Conservation (phyloP, 2,888 invertebrate species). For the Sicus ferrugineus region DNA sequence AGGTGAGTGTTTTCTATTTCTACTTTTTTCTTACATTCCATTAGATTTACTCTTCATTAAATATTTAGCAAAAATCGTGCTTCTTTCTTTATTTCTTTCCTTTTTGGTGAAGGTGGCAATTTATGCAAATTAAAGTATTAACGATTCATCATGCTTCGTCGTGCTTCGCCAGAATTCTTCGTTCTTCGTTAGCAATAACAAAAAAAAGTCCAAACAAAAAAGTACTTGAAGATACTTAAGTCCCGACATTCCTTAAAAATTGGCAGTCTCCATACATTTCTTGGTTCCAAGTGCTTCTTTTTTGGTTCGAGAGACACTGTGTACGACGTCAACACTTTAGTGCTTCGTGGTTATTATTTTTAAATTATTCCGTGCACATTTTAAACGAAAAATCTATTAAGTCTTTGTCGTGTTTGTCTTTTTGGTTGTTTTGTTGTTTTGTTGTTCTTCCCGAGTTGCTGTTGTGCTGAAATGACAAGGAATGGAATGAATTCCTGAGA, state of each 20-base stretch:
- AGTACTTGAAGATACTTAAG: background rate
- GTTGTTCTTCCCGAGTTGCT: background rate
- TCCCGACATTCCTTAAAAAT: constrained; percentile 19
- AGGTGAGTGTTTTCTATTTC: constrained; percentile 68
- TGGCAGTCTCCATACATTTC: background rate
- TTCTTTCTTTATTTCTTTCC: constrained; percentile 1
- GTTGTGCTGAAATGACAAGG: background rate
- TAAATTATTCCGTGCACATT: constrained; percentile 28
- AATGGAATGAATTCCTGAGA: no score
- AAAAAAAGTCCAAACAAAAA: background rate
- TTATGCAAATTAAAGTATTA: constrained; percentile 31
- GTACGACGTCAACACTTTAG: constrained; percentile 11
- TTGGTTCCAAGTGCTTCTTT: background rate
- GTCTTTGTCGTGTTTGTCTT: background rate
- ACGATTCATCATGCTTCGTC: constrained; percentile 30
- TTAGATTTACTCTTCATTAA: background rate
- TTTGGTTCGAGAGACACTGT: background rate
- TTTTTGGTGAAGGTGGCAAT: constrained; percentile 24
- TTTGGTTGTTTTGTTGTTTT: no score
- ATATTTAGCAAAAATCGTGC: background rate
- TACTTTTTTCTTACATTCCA: background rate
- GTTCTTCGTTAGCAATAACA: background rate
- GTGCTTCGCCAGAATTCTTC: constrained; percentile 19
- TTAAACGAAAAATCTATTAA: background rate
- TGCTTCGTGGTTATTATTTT: constrained; percentile 13